A percentile compares a stretch with the other conserved stretches of the same genome.
Evolutionary conservation across 2,113 vertebrate genomes (phyloP).

Genomic region (Aphyosemion australe): DNA sequence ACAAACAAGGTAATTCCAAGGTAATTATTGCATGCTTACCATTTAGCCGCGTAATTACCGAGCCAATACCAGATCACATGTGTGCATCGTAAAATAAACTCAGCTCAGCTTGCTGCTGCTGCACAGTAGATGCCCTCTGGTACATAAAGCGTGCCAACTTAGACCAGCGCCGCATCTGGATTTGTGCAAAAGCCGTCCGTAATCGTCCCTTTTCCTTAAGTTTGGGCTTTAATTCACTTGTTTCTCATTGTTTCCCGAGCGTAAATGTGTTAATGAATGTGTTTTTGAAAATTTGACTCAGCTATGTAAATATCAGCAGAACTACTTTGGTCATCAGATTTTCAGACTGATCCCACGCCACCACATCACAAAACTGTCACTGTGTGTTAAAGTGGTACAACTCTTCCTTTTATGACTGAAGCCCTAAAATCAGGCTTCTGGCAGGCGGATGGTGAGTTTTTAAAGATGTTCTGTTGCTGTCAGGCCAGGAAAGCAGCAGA

Average conservation of each 20-base stretch:
- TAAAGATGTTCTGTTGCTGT: conserved; percentile 12
- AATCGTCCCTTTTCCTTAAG: neutral
- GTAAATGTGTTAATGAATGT: neutral
- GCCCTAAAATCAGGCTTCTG: conserved; percentile 7
- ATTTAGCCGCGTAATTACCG: conserved; percentile 69
- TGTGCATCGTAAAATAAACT: conserved; percentile 70
- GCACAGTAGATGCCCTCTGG: conserved; percentile 51
- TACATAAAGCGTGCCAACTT: conserved; percentile 40
- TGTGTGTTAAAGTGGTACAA: neutral
- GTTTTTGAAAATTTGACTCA: conserved; percentile 1
- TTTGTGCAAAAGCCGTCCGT: neutral
- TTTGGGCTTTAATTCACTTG: conserved; percentile 15
- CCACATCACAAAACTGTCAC: neutral
- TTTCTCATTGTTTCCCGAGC: conserved; percentile 5
- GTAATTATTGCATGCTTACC: conserved; percentile 62
- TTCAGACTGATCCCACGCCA: conserved; percentile 2
- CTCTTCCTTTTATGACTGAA: conserved; percentile 6
- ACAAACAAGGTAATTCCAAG: conserved; percentile 72
- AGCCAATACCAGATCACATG: conserved; percentile 63
- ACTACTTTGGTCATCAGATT: conserved; percentile 9
- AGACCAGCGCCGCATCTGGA: neutral
- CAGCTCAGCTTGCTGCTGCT: conserved; percentile 30
- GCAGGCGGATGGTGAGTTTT: conserved; percentile 2
- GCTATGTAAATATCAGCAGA: conserved; percentile 4
- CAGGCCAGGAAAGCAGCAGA: conserved; percentile 7